phyloP scores from a whole-genome alignment of 1,140 invertebrate genomes.

The Lamellibrachia luymesi region DNA sequence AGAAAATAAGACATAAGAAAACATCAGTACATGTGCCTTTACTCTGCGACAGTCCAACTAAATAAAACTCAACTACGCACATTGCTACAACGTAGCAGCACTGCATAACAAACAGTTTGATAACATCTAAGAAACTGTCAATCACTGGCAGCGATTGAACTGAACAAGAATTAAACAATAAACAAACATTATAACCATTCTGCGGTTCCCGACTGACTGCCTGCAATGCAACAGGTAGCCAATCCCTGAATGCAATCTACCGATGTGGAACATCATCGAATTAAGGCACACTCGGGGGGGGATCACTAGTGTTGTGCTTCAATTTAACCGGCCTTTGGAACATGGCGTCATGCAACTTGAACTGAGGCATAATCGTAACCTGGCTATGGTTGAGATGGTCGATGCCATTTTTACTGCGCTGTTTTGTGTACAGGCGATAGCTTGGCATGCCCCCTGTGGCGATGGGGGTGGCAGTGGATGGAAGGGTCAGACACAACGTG shows the following conservation, averaged over 20 bases:
- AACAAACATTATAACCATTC: neutral
- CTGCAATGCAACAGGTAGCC: neutral
- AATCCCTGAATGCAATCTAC: neutral
- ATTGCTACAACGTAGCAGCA: neutral
- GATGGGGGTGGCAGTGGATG: neutral
- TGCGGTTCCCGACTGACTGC: neutral
- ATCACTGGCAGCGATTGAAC: neutral
- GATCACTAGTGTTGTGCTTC: neutral
- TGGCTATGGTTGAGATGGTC: neutral
- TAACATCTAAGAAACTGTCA: neutral
- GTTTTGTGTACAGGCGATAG: neutral
- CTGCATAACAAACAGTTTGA: neutral
- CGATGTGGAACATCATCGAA: neutral
- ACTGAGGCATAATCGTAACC: neutral
- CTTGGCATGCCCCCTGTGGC: neutral
- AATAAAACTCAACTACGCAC: neutral
- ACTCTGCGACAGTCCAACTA: neutral
- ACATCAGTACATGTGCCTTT: neutral
- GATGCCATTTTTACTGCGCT: neutral
- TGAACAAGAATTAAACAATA: neutral
- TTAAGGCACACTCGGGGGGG: neutral
- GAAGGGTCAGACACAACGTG: neutral
- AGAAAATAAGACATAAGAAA: neutral
- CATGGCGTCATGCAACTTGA: neutral
- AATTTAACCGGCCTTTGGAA: neutral